phyloP scores from a whole-genome alignment of 2,113 vertebrate genomes.

The Willisornis vidua region DNA sequence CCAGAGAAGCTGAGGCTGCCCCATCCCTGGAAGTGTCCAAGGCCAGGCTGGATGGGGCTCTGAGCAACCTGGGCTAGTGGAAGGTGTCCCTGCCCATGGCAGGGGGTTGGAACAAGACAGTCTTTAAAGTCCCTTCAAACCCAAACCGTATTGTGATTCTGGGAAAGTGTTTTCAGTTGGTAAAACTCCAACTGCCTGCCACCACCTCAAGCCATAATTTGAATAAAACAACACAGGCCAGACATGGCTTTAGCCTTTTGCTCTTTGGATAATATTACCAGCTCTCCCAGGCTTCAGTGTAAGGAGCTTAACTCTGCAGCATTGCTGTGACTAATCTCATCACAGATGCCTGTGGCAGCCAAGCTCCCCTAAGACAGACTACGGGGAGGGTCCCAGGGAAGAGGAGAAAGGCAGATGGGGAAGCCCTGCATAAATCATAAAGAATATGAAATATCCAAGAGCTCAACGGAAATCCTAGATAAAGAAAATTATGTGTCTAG shows the following conservation, averaged over 20 bases:
- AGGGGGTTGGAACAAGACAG: background rate
- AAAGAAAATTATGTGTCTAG: background rate
- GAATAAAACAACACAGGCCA: background rate
- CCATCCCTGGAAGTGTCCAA: fast-evolving
- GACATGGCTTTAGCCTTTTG: constrained; percentile 27
- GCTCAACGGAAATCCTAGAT: background rate
- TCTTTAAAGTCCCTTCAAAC: background rate
- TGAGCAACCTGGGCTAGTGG: background rate
- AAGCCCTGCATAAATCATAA: background rate
- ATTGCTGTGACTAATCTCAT: constrained; percentile 58
- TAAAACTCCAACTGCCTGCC: background rate
- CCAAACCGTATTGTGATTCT: background rate
- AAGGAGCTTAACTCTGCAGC: constrained; percentile 58
- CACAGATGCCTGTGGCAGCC: constrained; percentile 19
- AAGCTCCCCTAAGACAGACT: background rate
- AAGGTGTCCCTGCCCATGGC: background rate
- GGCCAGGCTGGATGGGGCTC: background rate
- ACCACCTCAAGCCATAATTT: background rate
- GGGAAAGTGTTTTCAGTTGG: background rate
- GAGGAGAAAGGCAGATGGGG: constrained; percentile 21
- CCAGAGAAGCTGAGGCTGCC: background rate
- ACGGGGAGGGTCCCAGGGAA: background rate
- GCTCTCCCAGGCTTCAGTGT: constrained; percentile 5
- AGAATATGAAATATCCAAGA: constrained; percentile 2
- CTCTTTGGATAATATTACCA: constrained; percentile 26